A percentile compares a stretch with the other conserved stretches of the same genome.
These are phyloP conservation scores for Austrolebias charrua DNA, from an alignment of 2,797 vertebrate genomes.

Conservation along the genomic window DNA sequence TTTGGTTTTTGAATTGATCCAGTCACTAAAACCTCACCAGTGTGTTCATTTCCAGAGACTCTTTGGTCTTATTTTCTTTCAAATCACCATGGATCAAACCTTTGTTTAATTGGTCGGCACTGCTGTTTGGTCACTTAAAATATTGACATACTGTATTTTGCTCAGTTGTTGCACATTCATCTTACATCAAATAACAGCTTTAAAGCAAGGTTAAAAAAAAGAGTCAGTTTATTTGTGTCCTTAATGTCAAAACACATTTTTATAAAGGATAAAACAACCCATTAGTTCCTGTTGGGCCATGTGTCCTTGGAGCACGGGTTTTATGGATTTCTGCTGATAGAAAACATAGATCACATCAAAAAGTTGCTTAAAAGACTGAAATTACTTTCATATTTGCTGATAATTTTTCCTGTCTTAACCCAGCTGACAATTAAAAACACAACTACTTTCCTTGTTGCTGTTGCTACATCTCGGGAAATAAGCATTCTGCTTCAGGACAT, in stretches of 20 bases:
- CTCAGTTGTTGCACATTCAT: no score
- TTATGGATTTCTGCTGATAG: constrained; percentile 22
- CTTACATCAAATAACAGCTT: not conserved
- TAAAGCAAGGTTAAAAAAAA: not conserved
- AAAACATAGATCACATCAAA: constrained; percentile 25
- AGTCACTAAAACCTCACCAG: no score
- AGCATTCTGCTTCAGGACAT: not conserved
- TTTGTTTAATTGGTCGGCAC: no score
- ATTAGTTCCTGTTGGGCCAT: constrained; percentile 18
- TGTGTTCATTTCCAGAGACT: no score
- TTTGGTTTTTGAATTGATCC: no score
- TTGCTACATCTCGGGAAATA: constrained; percentile 14
- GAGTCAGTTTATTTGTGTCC: not conserved
- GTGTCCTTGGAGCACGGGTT: constrained; percentile 21
- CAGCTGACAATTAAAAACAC: constrained; percentile 22
- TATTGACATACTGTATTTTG: no score
- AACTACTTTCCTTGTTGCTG: constrained; percentile 21
- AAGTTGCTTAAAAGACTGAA: constrained; percentile 14
- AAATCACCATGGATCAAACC: no score
- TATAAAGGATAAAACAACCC: not conserved
- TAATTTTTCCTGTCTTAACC: not conserved
- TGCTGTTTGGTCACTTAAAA: no score
- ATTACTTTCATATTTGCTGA: constrained; percentile 44
- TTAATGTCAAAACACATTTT: not conserved
- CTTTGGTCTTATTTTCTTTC: no score